Evolutionary conservation across 2,797 vertebrate genomes (phyloP).

Genomic region (Eupleurogrammus muticus): DNA sequence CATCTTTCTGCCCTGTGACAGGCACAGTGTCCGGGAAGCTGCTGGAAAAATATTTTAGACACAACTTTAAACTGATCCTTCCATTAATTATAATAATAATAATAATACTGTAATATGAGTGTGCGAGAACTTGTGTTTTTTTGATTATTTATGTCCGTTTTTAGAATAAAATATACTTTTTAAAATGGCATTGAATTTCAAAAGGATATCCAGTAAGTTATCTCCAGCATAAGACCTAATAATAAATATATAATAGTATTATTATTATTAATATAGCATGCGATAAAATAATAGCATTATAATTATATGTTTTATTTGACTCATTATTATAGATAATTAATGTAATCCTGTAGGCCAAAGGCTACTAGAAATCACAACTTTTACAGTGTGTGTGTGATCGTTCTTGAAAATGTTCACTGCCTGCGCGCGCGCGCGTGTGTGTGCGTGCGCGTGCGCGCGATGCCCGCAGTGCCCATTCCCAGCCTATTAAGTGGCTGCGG

Average conservation of each 20-base stretch:
- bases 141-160: neutral
- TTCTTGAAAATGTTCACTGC: slow-evolving; percentile 34
- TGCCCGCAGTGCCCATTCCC: slow-evolving; percentile 77
- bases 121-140: too few relatives aligned
- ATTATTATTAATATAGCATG: neutral
- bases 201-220: too few relatives aligned
- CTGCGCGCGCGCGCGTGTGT: slow-evolving; percentile 12
- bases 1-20: slow-evolving; percentile 61
- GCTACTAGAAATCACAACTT: neutral
- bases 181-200: neutral
- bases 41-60: neutral
- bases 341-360: neutral
- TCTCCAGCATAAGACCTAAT: too few relatives aligned
- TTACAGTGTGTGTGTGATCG: slow-evolving; percentile 29
- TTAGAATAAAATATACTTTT: too few relatives aligned
- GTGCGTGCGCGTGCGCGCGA: slow-evolving; percentile 46
- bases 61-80: neutral
- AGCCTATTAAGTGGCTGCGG: slow-evolving; percentile 80
- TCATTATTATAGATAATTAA: neutral
- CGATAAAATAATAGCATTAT: neutral
- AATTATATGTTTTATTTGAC: neutral
- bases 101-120: neutral
- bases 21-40: slow-evolving; percentile 23
- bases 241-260: neutral
- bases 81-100: neutral